phyloP scores from a whole-genome alignment of 2,113 vertebrate genomes.

The Panthera uncia region DNA sequence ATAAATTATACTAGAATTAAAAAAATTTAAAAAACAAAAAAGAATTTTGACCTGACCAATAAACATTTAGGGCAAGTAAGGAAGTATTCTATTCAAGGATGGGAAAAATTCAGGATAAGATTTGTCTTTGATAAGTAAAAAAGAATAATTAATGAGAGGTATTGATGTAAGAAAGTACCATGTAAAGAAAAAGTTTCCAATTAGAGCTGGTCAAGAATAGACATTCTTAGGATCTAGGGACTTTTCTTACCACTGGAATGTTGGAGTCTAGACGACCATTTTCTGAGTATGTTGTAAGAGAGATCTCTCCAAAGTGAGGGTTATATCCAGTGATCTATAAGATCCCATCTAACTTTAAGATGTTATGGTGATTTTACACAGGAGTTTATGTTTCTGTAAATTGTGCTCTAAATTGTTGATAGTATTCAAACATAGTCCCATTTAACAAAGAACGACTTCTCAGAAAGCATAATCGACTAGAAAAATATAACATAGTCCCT shows the following conservation, averaged over 20 bases:
- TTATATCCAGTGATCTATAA: neutral
- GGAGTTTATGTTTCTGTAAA: neutral
- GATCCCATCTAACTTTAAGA: neutral
- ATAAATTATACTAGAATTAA: neutral
- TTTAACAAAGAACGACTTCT: neutral
- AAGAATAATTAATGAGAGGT: neutral
- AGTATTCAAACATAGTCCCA: neutral
- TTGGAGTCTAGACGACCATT: neutral
- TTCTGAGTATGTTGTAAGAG: neutral
- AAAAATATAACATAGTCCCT: neutral
- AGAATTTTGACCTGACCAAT: neutral
- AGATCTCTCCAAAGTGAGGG: neutral
- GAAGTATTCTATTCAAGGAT: neutral
- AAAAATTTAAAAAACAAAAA: neutral
- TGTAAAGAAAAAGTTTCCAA: neutral
- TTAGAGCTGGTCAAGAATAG: neutral
- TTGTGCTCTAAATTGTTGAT: neutral
- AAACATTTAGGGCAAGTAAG: neutral
- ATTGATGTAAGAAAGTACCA: neutral
- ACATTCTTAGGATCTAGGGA: neutral
- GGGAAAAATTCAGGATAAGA: neutral
- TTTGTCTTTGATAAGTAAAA: neutral
- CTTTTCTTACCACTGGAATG: neutral
- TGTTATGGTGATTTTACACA: neutral
- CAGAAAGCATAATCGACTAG: neutral